Base-by-base conservation (phyloP, 2,113 vertebrate genomes). In the Sebastes fasciatus region DNA sequence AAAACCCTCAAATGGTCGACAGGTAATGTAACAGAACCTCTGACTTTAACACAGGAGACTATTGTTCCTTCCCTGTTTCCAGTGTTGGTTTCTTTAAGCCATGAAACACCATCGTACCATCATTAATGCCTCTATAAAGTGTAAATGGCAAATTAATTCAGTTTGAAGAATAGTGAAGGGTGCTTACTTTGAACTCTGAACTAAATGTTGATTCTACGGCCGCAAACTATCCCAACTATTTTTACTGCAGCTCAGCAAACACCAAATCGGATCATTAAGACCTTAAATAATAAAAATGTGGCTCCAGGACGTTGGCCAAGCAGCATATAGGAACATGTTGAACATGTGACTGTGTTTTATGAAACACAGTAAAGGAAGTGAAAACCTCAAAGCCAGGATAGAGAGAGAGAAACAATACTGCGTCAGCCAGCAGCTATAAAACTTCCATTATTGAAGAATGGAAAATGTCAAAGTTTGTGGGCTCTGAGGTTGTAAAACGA, bases 361-460 rank as follows among this genome's bases (percentile, higher is more conserved):
- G 26, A 60, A 26, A 52, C 55, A 19, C 48, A n/a, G 16, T 48
- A 34, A 60, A 68, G 64, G 40, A 60, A 21, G 17, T 21, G 17
- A 19, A 21, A 46, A 60, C 42, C 49, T 70, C 7, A n/a, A 52
- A 49, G 42, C 42, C 10, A 19, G 0, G 19, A 34, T 4, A 63
- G 60, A 46, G 60, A 63, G 40, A 46, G 60, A 84, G n/a, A 68
- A 40, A 57, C 34, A 48, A 52, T 16, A 1, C 3, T 42, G 19
- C 7, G 12, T 12, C 61, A 57, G 76, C 21, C 13, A 26, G 55
- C 62, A 51, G 68, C 74, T 46, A 21, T 70, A 78, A 74, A 82
- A 74, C 51, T 1, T 69, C 57, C 74, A 62, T 65, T 40, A 82
- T 0, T 11, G 64, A 64, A 64, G 64, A 11, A 21, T 11, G 74